Evolutionary conservation across 1,140 invertebrate genomes (phyloP), one percentile per base, ranked within the genome.

Genomic region (Aphaenogaster ashmeadi): DNA sequence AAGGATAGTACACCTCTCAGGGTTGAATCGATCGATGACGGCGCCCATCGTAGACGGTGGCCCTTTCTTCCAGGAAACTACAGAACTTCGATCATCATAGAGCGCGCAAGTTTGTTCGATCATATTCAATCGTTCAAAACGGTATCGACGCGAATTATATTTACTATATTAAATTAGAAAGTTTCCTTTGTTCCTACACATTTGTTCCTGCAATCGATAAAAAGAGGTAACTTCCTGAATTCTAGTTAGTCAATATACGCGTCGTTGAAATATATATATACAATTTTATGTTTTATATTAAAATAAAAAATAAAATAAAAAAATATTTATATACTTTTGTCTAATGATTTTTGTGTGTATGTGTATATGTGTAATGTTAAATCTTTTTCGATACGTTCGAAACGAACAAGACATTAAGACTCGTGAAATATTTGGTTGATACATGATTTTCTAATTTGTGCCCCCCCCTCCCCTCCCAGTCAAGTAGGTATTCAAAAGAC

Each of bases 1-100:
- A 60, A 41, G 79, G 52, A 60, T 77, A 88, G 50, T 47, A 47
- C 54, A 66, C 8, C 54, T 58, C 15, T 87, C 33, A 44, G 62
- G 60, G 44, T 69, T 86, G 87, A 89, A 88, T 86, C 80, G 88
- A 88, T 89, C 87, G 87, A 66, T n/a, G 64, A 21, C 50, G 33
- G 41, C 33, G 50, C 52, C 50, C 33, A 67, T 75, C 72, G 71
- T 79, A 86, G 81, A 81, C 54, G 78, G 33, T 87, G 44, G 74
- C 50, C 33, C 33, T 85, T 78, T 89, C 47, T 84, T 89, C 54
- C 80, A 89, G 66, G 88, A 89, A 89, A 79, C 41, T 74, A 66
- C 44, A 18, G 7, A 67, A 66, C 21, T 79, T 41, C 41, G 33
- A 78, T 50, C 54, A 44, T 2, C 11, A 72, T 71, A 80, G 47